Percentiles rank a stretch among this genome's conserved stretches.
These are phyloP conservation scores for Aeoliscus strigatus DNA, from an alignment of 2,797 vertebrate species.

Conservation along the genomic window DNA sequence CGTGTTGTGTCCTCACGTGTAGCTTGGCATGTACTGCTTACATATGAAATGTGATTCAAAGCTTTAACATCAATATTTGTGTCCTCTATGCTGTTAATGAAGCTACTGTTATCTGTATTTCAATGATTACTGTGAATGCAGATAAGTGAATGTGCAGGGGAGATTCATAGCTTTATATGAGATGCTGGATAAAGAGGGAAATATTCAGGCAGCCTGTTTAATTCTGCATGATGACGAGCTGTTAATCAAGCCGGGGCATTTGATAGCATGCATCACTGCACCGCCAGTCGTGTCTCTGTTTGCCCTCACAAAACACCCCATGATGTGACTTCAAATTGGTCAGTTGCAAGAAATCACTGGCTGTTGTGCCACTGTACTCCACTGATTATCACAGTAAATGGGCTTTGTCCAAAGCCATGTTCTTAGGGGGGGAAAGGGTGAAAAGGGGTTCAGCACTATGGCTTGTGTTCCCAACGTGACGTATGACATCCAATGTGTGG, in stretches of 20 bases:
- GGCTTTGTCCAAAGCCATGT: conserved; percentile 63
- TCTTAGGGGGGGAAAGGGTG: no score
- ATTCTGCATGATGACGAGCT: conserved; percentile 67
- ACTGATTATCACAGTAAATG: conserved; percentile 69
- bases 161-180: conserved; percentile 51
- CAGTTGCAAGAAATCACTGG: conserved; percentile 66
- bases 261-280: conserved; percentile 70
- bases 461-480: conserved; percentile 45
- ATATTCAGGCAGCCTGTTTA: conserved; percentile 57
- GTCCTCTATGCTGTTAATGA: no score
- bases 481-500: conserved; percentile 54
- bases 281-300: conserved; percentile 65
- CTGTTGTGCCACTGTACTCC: conserved; percentile 47
- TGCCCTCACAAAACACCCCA: conserved; percentile 58
- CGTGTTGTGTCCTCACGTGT: conserved; percentile 33
- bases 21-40: conserved; percentile 46
- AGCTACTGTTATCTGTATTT: conserved; percentile 15
- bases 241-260: conserved; percentile 65
- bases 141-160: conserved; percentile 30
- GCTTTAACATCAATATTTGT: conserved; percentile 40
- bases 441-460: conserved; percentile 64
- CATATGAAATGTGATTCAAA: conserved; percentile 49
- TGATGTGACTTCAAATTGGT: conserved; percentile 67
- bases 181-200: conserved; percentile 38
- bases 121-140: no score